A percentile compares a stretch with the other conserved stretches of the same genome.
Conservation (phyloP, 1,140 invertebrate species). For the Aphaenogaster ashmeadi region DNA sequence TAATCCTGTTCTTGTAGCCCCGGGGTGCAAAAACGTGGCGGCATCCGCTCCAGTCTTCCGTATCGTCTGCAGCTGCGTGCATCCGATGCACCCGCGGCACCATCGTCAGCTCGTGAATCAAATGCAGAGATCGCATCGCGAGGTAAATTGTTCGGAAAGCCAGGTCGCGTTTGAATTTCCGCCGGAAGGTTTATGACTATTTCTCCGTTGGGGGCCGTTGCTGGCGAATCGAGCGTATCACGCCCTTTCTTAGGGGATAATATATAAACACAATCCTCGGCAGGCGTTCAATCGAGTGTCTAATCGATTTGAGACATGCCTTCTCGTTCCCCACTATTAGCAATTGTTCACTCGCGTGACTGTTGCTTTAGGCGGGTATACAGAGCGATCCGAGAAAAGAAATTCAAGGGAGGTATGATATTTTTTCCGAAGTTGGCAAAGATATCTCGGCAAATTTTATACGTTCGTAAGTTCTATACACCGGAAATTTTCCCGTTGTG, state of each 20-base stretch:
- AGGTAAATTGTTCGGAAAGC: slow-evolving; percentile 75
- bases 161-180: slow-evolving; percentile 72
- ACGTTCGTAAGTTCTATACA: background rate
- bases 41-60: slow-evolving; percentile 53
- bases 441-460: background rate
- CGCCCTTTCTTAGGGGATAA: slow-evolving; percentile 64
- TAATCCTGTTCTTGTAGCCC: slow-evolving; percentile 54
- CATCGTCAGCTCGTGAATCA: slow-evolving; percentile 68
- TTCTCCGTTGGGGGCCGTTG: slow-evolving; percentile 72
- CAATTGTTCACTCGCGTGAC: slow-evolving; percentile 41
- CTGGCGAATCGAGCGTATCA: slow-evolving; percentile 72
- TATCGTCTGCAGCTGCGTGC: slow-evolving; percentile 48
- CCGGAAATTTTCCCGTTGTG: background rate
- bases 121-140: slow-evolving; percentile 69
- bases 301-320: slow-evolving; percentile 40
- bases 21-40: slow-evolving; percentile 35
- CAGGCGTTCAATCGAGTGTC: slow-evolving; percentile 52
- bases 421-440: background rate
- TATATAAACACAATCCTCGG: slow-evolving; percentile 50
- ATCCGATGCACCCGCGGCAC: slow-evolving; percentile 21
- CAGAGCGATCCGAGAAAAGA: background rate
- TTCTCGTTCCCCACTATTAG: background rate
- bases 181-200: slow-evolving; percentile 74
- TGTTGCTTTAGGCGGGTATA: background rate
- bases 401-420: background rate